Evolutionary conservation across 2,888 invertebrate genomes (phyloP), one percentile per base, ranked within the genome.

Genomic region (Ditylenchus weischeri): DNA sequence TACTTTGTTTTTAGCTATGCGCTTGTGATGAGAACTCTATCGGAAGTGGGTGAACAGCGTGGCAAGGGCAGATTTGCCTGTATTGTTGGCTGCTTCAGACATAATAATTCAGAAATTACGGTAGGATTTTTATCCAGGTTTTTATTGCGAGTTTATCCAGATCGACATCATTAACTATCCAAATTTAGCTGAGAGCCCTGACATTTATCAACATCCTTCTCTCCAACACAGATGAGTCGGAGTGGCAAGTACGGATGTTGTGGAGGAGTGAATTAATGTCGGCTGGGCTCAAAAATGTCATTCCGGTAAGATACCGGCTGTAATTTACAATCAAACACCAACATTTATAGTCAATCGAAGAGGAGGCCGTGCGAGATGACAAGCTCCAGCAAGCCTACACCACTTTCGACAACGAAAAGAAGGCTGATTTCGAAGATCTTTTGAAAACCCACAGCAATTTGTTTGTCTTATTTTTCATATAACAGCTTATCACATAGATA

Each of bases 221-320:
- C 11, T 64, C 58, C 4, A 29, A 60, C 23, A 38, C 51, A 19
- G 69, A 68, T 47, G 68, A 58, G 18, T 60, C 43, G 36, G 69
- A 67, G 15, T 68, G 66, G 66, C 65, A 57, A 19, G 23, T 68
- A 19, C 66, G 66, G 11, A 68, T 67, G 60, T n/a, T 68, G 13
- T 65, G 65, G 69, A 60, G 69, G n/a, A 51, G 36, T 21, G 70
- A 70, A 29, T 35, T 70, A 5, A 48, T 70, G 29, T n/a, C 48
- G 15, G 51, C 69, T 15, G 70, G 70, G 11, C 68, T 70, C 21
- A 61, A 70, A 35, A 23, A 62, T 36, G 23, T 49, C 4, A 60
- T 70, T 18, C 64, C 64, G 49, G 70, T 70, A 64, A 29, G 18
- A 29, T 19, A 29, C 48, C 23, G 10, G 10, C 8, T 19, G 10